phyloP scores from a whole-genome alignment of 1,140 invertebrate species.

The Bombus picipes region DNA sequence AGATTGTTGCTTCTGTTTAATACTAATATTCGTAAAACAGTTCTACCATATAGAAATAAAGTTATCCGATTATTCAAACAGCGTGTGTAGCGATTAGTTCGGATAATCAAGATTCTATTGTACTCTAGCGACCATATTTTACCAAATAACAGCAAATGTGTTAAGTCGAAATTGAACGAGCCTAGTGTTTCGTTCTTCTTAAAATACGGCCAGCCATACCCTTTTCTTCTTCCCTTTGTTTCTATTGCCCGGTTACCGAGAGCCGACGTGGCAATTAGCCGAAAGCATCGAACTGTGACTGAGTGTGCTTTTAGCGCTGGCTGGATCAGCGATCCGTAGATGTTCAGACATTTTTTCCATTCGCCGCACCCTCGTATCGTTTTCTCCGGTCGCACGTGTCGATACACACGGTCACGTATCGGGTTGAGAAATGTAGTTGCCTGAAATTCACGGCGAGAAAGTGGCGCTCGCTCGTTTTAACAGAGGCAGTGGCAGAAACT shows the following conservation, averaged over 20 bases:
- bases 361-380: neutral
- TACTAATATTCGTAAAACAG: too few relatives aligned
- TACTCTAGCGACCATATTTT: neutral
- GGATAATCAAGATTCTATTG: neutral
- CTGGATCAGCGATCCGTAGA: conserved; percentile 43
- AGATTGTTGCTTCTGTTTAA: too few relatives aligned
- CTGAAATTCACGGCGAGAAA: neutral
- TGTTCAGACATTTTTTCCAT: conserved; percentile 41
- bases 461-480: neutral
- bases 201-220: neutral
- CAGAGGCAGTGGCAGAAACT: neutral
- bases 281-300: conserved; percentile 46
- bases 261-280: conserved; percentile 52
- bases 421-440: conserved; percentile 33
- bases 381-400: neutral
- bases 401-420: conserved; percentile 47
- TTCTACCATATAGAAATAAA: too few relatives aligned
- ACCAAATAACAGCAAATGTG: neutral
- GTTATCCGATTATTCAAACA: too few relatives aligned
- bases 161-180: neutral
- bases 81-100: neutral
- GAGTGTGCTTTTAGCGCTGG: conserved; percentile 55
- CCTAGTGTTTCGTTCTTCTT: neutral
- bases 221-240: conserved; percentile 3
- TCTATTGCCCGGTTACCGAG: neutral